These are phyloP conservation scores for Oceanites oceanicus DNA, from an alignment of 2,113 vertebrate genomes.

Conservation along the genomic window DNA sequence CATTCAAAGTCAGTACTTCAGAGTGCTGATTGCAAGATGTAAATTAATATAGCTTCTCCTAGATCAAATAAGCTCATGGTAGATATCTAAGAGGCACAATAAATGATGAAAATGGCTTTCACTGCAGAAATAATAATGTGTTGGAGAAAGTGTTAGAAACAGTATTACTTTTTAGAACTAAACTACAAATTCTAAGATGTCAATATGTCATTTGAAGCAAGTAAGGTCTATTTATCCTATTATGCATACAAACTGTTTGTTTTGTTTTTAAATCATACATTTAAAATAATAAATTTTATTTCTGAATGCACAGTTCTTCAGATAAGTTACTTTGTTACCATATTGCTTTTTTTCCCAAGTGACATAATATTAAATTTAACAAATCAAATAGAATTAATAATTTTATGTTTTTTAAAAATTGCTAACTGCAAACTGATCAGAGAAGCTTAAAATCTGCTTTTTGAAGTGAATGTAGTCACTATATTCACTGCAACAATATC, in stretches of 20 bases:
- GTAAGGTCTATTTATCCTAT: not conserved
- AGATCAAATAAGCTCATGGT: not conserved
- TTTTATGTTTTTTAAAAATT: slow-evolving; percentile 30
- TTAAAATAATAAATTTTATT: not conserved
- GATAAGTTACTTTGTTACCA: slow-evolving; percentile 12
- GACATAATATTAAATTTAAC: slow-evolving; percentile 43
- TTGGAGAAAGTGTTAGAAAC: not conserved
- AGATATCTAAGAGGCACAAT: not conserved
- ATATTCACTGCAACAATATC: not conserved
- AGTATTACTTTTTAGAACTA: not conserved
- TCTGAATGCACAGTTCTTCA: not conserved
- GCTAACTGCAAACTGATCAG: slow-evolving; percentile 25
- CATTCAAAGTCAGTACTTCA: slow-evolving; percentile 13
- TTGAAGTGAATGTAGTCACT: not conserved
- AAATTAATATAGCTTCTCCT: slow-evolving; percentile 18
- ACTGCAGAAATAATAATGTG: not conserved
- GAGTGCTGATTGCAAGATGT: not conserved
- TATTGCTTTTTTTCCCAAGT: slow-evolving; percentile 6
- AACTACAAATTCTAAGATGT: not conserved
- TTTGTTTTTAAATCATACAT: slow-evolving; percentile 11
- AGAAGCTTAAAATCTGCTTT: not conserved
- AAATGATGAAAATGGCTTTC: slow-evolving; percentile 3
- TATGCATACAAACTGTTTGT: not conserved
- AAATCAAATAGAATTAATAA: slow-evolving; percentile 41
- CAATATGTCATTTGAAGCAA: not conserved